Base-by-base conservation (phyloP, 2,113 vertebrate species). In the Hippocampus guttulatus region DNA sequence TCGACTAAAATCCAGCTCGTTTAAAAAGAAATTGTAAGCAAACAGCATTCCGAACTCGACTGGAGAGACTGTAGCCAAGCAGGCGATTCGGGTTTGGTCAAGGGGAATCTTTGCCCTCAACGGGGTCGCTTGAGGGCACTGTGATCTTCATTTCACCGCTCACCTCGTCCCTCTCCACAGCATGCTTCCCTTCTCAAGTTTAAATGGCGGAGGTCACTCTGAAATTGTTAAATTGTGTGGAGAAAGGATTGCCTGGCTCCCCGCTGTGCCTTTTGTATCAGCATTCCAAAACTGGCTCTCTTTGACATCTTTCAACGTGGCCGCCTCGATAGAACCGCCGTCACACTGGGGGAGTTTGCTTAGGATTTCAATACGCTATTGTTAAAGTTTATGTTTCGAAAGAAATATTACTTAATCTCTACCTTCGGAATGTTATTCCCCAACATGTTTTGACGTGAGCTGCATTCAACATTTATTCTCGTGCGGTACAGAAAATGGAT, bases 151-250 rank as follows among this genome's bases (percentile, higher is more conserved):
- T 89, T 90, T 91, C 87, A 90, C 77, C 6, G 79, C 77, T 82
- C 79, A 81, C 80, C 84, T 87, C 74, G 41, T 81, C 76, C 69
- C 81, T 86, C 78, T 75, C 81, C 68, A 14, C 84, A 83, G 88
- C 80, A 82, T 70, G 82, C 74, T 78, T 77, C 79, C 88, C 83
- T 82, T 85, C 83, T 88, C 79, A 5, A 87, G 75, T 88, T 90
- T 82, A 88, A 90, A 87, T 86, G 74, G 76, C 75, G 64, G 78
- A 75, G 85, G 85, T 88, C 84, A 85, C 82, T 83, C 77, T 75
- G 69, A 87, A 88, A 89, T 88, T 85, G 82, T 85, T 83, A 87
- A 90, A 90, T 85, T 88, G 84, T 83, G 86, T 88, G 85, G 86
- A 87, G 81, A 87, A 87, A 87, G 88, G 84, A 84, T 84, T 41